Evolutionary conservation across 2,888 invertebrate genomes (phyloP).

Genomic region (Nezara viridula): DNA sequence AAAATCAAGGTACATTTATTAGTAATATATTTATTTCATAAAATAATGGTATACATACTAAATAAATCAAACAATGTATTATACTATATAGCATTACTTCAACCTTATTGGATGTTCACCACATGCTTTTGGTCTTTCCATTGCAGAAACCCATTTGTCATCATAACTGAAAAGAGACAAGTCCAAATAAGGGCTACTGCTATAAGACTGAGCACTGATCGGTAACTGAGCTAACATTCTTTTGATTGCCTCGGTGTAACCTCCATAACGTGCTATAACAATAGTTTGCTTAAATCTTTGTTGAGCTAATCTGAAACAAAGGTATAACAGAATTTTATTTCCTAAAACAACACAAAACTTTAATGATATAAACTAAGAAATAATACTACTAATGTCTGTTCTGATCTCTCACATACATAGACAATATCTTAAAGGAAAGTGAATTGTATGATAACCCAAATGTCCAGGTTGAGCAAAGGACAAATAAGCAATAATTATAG

Average conservation of each 20-base stretch:
- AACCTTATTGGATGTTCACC: conserved; percentile 93
- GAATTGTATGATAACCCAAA: background rate
- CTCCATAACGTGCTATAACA: conserved; percentile 90
- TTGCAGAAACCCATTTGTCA: conserved; percentile 94
- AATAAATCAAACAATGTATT: background rate
- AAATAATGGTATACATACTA: conserved; percentile 28
- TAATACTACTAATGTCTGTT: background rate
- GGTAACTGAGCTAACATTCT: conserved; percentile 91
- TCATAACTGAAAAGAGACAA: conserved; percentile 93
- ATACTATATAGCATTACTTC: conserved; percentile 66
- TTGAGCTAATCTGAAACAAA: conserved; percentile 71
- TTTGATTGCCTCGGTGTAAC: conserved; percentile 89
- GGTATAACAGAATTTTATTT: conserved; percentile 31
- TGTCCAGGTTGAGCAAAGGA: background rate
- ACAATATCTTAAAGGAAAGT: background rate
- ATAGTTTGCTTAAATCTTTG: conserved; percentile 90
- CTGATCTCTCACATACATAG: background rate
- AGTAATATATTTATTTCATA: background rate
- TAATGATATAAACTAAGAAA: background rate
- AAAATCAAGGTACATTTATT: background rate
- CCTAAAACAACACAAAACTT: background rate
- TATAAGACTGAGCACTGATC: conserved; percentile 94
- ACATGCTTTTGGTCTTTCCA: conserved; percentile 95
- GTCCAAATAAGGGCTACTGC: conserved; percentile 93
- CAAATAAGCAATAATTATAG: background rate